phyloP scores from a whole-genome alignment of 2,113 vertebrate genomes.

The Psilopsiagon aurifrons region DNA sequence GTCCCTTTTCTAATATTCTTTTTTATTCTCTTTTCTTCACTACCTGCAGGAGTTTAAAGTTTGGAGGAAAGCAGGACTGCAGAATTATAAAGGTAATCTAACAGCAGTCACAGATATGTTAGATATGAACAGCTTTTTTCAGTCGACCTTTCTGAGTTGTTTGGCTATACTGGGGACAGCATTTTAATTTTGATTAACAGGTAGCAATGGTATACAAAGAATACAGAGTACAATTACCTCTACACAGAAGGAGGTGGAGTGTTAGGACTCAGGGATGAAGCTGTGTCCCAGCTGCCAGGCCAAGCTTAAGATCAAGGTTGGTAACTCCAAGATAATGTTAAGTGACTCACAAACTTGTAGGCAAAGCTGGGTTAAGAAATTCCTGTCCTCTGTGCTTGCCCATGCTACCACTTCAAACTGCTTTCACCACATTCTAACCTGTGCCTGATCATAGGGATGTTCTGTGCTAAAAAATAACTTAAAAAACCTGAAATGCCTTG shows the following conservation, averaged over 20 bases:
- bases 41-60: neutral
- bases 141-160: neutral
- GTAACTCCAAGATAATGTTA: neutral
- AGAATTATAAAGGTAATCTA: neutral
- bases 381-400: neutral
- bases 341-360: neutral
- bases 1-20: neutral
- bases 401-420: neutral
- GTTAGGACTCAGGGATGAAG: neutral
- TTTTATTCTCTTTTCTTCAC: neutral
- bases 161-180: neutral
- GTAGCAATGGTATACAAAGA: neutral
- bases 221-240: neutral
- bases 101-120: neutral
- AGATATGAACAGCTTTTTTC: neutral
- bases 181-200: neutral
- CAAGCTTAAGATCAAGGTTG: neutral
- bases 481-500: neutral
- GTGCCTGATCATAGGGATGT: neutral
- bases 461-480: neutral
- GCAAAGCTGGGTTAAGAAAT: neutral
- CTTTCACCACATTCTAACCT: neutral
- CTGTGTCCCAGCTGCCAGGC: neutral
- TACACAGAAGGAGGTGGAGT: neutral
- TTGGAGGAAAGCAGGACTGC: neutral